phyloP scores from a whole-genome alignment of 2,113 vertebrate species.

The Odocoileus virginianus region DNA sequence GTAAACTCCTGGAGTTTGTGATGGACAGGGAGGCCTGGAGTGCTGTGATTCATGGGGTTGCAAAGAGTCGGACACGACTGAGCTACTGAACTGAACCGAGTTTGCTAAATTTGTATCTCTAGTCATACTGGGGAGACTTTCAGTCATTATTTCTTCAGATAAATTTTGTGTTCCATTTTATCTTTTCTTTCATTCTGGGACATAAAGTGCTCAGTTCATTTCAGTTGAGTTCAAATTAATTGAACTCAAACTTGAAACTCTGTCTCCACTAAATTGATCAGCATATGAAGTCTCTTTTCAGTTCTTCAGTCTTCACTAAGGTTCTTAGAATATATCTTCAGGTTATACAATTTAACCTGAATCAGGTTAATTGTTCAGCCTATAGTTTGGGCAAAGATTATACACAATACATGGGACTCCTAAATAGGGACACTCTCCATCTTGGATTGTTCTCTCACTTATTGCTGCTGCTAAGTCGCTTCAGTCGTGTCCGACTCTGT shows the following conservation, averaged over 20 bases:
- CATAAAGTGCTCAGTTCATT: not conserved
- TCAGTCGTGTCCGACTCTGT: no score
- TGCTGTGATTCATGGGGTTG: no score
- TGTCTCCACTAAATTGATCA: not conserved
- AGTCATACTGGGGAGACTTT: not conserved
- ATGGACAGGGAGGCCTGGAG: no score
- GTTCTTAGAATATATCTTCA: not conserved
- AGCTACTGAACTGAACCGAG: not conserved
- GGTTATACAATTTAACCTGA: not conserved
- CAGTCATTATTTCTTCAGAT: not conserved
- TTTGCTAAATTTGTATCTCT: not conserved
- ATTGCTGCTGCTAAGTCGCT: no score
- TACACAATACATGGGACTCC: not conserved
- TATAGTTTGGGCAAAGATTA: not conserved
- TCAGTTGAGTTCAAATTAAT: no score
- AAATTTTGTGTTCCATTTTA: not conserved
- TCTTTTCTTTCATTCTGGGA: not conserved
- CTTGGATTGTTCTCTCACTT: not conserved
- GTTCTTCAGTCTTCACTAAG: not conserved
- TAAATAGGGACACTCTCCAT: not conserved
- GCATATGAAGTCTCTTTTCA: not conserved
- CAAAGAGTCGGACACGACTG: no score
- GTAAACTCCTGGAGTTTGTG: no score
- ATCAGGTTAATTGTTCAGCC: not conserved
- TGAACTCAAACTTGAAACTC: not conserved